Conservation (phyloP, 2,797 vertebrate genomes). For the Sebastiscus albofasciatus region DNA sequence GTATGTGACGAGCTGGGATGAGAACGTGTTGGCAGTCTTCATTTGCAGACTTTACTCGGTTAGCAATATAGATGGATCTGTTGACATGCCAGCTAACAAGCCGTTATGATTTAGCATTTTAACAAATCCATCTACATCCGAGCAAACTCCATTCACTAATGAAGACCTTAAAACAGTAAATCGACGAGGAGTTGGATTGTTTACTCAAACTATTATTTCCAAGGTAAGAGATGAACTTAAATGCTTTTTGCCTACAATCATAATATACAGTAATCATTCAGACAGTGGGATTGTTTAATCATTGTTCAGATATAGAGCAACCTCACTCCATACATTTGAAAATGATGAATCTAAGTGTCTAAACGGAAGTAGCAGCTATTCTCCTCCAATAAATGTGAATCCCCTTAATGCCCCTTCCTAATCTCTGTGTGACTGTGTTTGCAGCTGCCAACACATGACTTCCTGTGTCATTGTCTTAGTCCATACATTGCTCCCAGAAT, state of each 20-base stretch:
- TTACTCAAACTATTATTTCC: neutral
- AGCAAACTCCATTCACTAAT: neutral
- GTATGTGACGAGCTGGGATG: no score
- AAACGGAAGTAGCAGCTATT: conserved; percentile 18
- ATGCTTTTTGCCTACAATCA: neutral
- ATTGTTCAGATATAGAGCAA: neutral
- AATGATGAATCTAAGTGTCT: neutral
- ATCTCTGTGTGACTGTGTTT: conserved; percentile 35
- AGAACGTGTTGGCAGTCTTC: neutral
- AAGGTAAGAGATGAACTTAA: neutral
- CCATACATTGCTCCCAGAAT: conserved; percentile 61
- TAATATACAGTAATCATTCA: neutral
- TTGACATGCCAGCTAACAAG: neutral
- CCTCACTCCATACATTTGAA: neutral
- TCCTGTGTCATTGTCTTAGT: conserved; percentile 72
- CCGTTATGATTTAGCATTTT: neutral
- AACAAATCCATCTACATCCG: neutral
- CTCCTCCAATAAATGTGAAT: conserved; percentile 23
- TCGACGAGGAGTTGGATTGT: neutral
- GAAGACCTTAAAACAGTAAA: neutral
- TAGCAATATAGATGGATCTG: neutral
- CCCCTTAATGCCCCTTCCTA: conserved; percentile 27
- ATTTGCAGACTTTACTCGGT: neutral
- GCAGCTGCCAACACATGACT: conserved; percentile 36
- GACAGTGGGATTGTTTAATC: neutral